Conservation (phyloP, 2,888 invertebrate genomes). For the Acleris emargana region DNA sequence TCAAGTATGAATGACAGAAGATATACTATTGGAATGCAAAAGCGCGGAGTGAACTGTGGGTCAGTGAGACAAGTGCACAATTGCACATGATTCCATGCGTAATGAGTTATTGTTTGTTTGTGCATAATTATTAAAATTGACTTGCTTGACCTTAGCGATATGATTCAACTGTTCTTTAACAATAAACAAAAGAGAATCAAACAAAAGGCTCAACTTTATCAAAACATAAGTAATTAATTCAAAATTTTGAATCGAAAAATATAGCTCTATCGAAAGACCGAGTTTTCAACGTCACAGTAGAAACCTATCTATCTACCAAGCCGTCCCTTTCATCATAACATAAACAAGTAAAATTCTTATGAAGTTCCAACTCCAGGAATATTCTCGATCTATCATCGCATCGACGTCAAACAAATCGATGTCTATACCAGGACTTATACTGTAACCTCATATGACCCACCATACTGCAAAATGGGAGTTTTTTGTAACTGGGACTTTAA, state of each 20-base stretch:
- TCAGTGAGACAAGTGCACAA: slow-evolving; percentile 49
- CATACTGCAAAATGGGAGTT: too few relatives aligned
- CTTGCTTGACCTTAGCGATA: slow-evolving; percentile 16
- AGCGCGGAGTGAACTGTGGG: slow-evolving; percentile 55
- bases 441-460: too few relatives aligned
- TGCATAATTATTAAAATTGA: slow-evolving; percentile 19
- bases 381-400: slow-evolving; percentile 17
- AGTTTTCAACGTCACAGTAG: too few relatives aligned
- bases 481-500: too few relatives aligned
- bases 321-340: not conserved
- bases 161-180: not conserved
- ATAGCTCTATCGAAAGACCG: not conserved
- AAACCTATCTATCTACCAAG: not conserved
- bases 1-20: slow-evolving; percentile 58
- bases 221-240: too few relatives aligned
- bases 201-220: not conserved
- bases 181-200: not conserved
- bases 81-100: slow-evolving; percentile 14
- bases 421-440: slow-evolving; percentile 19
- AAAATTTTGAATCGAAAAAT: too few relatives aligned
- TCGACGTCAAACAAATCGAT: slow-evolving; percentile 26
- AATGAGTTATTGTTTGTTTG: slow-evolving; percentile 32
- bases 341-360: not conserved
- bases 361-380: slow-evolving; percentile 10
- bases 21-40: slow-evolving; percentile 42